These are phyloP conservation scores for Nyctalus aviator DNA, from an alignment of 2,797 vertebrate species.

Conservation along the genomic window DNA sequence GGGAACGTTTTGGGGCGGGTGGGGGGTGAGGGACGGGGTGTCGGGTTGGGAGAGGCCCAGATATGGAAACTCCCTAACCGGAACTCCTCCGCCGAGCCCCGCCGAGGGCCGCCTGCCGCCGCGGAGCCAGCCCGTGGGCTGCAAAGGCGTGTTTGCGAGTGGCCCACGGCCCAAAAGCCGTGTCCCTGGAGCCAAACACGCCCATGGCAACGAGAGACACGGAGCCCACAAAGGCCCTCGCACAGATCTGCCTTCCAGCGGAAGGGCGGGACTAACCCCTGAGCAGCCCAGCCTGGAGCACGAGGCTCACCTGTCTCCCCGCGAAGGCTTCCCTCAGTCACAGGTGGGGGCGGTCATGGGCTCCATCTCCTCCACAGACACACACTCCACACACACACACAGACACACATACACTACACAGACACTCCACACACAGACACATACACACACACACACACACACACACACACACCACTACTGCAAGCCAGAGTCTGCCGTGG, in stretches of 20 bases:
- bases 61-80: slow-evolving; percentile 14
- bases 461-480: neutral
- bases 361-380: too few species aligned
- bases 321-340: neutral
- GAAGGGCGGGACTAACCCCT: too few species aligned
- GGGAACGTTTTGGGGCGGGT: slow-evolving; percentile 47
- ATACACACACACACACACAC: too few species aligned
- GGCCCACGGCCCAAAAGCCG: neutral
- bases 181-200: neutral
- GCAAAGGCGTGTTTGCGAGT: neutral
- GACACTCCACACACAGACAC: too few species aligned
- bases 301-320: accelerated
- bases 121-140: neutral
- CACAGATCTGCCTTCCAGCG: too few species aligned
- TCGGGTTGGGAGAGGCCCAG: neutral
- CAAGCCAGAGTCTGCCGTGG: neutral
- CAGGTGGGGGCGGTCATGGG: too few species aligned
- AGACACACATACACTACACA: neutral
- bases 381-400: too few species aligned
- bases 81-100: accelerated
- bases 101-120: accelerated
- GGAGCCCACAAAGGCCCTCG: neutral
- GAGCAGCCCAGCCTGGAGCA: neutral
- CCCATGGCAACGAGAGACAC: neutral
- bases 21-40: neutral